phyloP scores from a whole-genome alignment of 1,140 invertebrate genomes.

The Heliconius congener region DNA sequence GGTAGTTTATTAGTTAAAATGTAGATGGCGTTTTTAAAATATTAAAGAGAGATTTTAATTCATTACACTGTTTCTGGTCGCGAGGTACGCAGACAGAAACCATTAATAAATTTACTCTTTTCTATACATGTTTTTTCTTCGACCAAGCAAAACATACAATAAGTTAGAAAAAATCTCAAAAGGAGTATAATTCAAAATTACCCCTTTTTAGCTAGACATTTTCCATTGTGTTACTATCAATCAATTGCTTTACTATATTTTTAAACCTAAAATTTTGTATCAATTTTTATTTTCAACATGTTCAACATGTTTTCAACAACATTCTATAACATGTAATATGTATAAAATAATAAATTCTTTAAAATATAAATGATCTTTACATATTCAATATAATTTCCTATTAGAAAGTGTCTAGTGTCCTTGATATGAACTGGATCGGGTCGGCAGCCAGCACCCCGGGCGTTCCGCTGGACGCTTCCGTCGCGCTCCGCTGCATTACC shows the following conservation, averaged over 20 bases:
- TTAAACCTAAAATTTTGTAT: no score
- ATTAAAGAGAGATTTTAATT: no score
- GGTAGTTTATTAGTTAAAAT: constrained; percentile 20
- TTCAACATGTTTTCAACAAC: no score
- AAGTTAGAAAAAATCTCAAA: no score
- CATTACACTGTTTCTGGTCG: no score
- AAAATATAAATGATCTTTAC: background rate
- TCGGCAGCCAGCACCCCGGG: constrained; percentile 41
- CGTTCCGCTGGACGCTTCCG: constrained; percentile 57
- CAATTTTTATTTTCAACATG: no score
- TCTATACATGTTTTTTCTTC: background rate
- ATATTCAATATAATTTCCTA: constrained; percentile 14
- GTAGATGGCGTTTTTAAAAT: constrained; percentile 39
- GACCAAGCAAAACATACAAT: no score
- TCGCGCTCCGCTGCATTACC: constrained; percentile 51
- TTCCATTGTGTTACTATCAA: no score
- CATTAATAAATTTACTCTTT: background rate
- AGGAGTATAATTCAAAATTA: no score
- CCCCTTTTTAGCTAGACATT: no score
- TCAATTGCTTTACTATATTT: no score
- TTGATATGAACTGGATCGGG: constrained; percentile 44
- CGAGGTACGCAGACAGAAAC: background rate
- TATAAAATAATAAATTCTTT: background rate
- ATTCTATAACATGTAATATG: background rate
- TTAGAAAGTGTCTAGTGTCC: constrained; percentile 42